Percentiles rank a stretch among this genome's conserved stretches.
These are phyloP conservation scores for Patella ulyssiponensis DNA, from an alignment of 2,888 invertebrate species.

Conservation along the genomic window DNA sequence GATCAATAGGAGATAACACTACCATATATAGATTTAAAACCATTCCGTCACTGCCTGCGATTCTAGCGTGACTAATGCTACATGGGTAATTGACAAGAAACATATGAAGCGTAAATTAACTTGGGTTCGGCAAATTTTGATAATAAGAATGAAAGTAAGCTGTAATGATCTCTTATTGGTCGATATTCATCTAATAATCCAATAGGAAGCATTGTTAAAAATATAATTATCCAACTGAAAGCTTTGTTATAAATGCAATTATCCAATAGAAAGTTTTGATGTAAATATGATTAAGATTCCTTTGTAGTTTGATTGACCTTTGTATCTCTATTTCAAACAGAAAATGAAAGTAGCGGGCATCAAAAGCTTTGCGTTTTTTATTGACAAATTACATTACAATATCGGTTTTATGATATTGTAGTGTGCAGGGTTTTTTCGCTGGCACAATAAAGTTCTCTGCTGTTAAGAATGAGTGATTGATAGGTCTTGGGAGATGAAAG, in stretches of 20 bases:
- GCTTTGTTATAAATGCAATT: background rate
- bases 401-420: no score
- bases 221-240: slow-evolving; percentile 1
- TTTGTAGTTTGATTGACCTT: no score
- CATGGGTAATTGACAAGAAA: slow-evolving; percentile 7
- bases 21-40: slow-evolving; percentile 3
- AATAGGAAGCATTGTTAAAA: slow-evolving; percentile 1
- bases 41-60: background rate
- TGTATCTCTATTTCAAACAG: no score
- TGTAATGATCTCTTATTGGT: slow-evolving; percentile 3
- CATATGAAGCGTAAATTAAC: slow-evolving; percentile 5
- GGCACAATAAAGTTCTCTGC: no score
- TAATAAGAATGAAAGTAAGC: background rate
- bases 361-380: no score
- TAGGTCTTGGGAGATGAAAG: no score
- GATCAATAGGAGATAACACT: no score
- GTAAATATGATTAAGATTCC: no score
- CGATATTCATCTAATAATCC: slow-evolving; percentile 3
- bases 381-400: no score
- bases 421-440: no score
- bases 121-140: background rate
- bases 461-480: no score
- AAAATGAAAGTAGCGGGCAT: no score
- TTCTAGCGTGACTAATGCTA: slow-evolving; percentile 3
- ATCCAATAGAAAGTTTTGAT: slow-evolving; percentile 1